Percentiles rank a stretch among this genome's conserved stretches.
phyloP scores from a whole-genome alignment of 1,140 invertebrate species.

The Teleopsis dalmanni region DNA sequence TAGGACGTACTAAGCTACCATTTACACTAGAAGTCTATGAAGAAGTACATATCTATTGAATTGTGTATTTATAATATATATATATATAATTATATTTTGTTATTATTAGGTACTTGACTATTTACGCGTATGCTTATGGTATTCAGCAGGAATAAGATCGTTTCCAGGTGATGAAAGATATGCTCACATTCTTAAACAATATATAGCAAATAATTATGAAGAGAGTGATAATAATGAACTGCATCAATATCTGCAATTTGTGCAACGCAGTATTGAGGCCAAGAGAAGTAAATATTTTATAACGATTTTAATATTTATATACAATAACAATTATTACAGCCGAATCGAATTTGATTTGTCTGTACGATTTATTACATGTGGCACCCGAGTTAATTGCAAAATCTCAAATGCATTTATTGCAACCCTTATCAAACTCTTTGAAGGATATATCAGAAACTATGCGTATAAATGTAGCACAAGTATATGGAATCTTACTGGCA shows the following conservation, averaged over 20 bases:
- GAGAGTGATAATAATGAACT: constrained; percentile 32
- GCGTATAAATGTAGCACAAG: constrained; percentile 34
- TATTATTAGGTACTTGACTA: constrained; percentile 65
- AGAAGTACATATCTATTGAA: constrained; percentile 46
- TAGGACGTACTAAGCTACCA: constrained; percentile 58
- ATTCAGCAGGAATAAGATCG: constrained; percentile 38
- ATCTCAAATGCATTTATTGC: constrained; percentile 30
- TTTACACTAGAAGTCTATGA: constrained; percentile 58
- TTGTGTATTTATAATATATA: background rate
- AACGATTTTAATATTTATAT: background rate
- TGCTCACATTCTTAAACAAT: constrained; percentile 24
- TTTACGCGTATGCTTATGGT: constrained; percentile 62
- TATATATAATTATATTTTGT: constrained; percentile 15
- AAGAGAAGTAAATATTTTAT: constrained; percentile 30
- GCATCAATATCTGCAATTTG: constrained; percentile 39
- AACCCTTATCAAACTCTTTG: constrained; percentile 30
- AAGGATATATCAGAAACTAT: constrained; percentile 41
- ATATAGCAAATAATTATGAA: constrained; percentile 28
- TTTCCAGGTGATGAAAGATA: constrained; percentile 42
- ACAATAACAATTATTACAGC: constrained; percentile 15
- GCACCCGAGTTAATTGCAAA: constrained; percentile 31
- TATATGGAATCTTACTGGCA: constrained; percentile 37
- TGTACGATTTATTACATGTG: constrained; percentile 40
- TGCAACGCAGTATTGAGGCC: constrained; percentile 37
- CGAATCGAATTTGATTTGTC: constrained; percentile 32